phyloP scores from a whole-genome alignment of 2,888 invertebrate species.

The Torymus tubicola region DNA sequence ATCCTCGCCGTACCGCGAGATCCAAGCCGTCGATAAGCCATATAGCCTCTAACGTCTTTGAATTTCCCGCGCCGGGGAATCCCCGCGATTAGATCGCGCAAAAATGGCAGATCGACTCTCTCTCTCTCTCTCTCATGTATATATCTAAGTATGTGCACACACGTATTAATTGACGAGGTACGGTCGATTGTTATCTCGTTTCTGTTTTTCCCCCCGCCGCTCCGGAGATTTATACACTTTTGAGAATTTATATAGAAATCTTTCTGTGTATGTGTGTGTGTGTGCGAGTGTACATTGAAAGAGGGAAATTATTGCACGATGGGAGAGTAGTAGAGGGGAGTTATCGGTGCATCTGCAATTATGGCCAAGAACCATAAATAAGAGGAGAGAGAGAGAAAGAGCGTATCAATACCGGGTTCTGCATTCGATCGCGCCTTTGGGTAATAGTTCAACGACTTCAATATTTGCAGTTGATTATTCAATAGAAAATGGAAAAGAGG shows the following conservation, averaged over 20 bases:
- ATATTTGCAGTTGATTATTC: constrained; percentile 11
- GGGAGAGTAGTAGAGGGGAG: constrained; percentile 9
- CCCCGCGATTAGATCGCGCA: background rate
- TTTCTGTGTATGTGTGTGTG: no score
- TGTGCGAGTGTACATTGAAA: constrained; percentile 1
- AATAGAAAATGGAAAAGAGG: no score
- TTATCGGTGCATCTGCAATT: constrained; percentile 52
- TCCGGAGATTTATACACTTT: constrained; percentile 31
- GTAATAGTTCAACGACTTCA: constrained; percentile 35
- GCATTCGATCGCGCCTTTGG: background rate
- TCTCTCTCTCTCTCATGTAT: no score
- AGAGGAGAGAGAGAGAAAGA: constrained; percentile 17
- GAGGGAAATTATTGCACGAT: constrained; percentile 33
- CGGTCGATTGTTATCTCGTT: constrained; percentile 45
- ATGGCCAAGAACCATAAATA: constrained; percentile 44
- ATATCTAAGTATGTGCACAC: background rate
- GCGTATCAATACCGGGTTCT: constrained; percentile 10
- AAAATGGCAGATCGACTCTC: background rate
- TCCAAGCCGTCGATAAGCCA: background rate
- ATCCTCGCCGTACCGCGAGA: no score
- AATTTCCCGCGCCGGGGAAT: background rate
- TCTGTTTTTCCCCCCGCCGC: background rate
- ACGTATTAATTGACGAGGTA: constrained; percentile 43
- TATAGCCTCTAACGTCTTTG: background rate
- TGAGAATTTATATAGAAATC: no score